Conservation (phyloP, 2,888 invertebrate genomes). For the Nemoura dubitans region DNA sequence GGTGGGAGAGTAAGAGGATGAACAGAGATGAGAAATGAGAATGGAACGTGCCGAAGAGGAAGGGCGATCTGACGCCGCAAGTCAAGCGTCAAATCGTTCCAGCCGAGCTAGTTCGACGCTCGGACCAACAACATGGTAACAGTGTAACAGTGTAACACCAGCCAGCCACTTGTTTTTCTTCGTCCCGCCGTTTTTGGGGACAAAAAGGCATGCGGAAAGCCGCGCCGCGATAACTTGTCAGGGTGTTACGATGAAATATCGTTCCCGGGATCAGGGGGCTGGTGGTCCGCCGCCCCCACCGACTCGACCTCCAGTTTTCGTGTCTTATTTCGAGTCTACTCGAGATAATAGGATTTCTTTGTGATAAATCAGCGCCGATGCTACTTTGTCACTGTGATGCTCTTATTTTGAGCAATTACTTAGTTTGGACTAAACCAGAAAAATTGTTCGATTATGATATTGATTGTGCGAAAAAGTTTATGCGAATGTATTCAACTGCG, state of each 20-base stretch:
- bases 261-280: conserved; percentile 9
- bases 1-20: conserved; percentile 25
- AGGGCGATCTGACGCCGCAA: conserved; percentile 15
- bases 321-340: neutral
- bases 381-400: neutral
- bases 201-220: conserved; percentile 31
- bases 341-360: conserved; percentile 38
- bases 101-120: neutral
- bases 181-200: conserved; percentile 14
- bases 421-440: neutral
- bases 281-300: neutral
- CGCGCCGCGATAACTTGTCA: conserved; percentile 37
- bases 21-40: conserved; percentile 36
- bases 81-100: conserved; percentile 30
- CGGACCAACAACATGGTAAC: too few species aligned
- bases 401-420: conserved; percentile 20
- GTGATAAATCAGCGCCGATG: neutral
- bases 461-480: neutral
- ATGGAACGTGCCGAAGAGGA: conserved; percentile 10
- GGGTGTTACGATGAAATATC: conserved; percentile 36
- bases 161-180: conserved; percentile 27
- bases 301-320: neutral
- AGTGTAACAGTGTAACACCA: too few species aligned
- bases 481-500: too few species aligned
- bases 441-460: neutral